Conservation (phyloP, 2,888 invertebrate species). For the Drosophila bunnanda region DNA sequence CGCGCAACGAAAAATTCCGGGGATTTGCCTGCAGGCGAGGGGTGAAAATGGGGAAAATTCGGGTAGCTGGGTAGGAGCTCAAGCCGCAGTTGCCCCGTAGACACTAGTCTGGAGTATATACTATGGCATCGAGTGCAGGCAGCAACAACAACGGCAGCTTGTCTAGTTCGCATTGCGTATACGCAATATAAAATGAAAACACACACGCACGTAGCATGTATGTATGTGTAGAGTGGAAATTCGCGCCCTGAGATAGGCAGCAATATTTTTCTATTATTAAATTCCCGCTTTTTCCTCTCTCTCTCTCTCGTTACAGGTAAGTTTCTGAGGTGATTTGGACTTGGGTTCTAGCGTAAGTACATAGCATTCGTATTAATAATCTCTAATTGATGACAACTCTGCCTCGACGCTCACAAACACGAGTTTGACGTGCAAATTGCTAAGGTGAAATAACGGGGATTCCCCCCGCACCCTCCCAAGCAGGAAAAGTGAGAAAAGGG, state of each 20-base stretch:
- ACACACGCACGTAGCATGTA: slow-evolving; percentile 14
- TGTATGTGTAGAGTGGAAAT: slow-evolving; percentile 5
- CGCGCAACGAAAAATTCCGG: slow-evolving; percentile 54
- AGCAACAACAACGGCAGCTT: slow-evolving; percentile 19
- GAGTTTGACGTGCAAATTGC: slow-evolving; percentile 70
- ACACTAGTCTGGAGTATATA: slow-evolving; percentile 37
- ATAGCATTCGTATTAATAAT: slow-evolving; percentile 42
- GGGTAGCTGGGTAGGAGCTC: slow-evolving; percentile 20
- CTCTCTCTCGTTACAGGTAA: slow-evolving; percentile 44
- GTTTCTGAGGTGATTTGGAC: slow-evolving; percentile 22
- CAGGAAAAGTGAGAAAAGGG: slow-evolving; percentile 14
- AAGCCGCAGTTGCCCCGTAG: slow-evolving; percentile 39
- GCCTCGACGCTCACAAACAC: slow-evolving; percentile 50
- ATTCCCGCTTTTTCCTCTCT: background rate
- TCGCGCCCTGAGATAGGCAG: slow-evolving; percentile 70
- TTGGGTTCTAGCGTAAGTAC: slow-evolving; percentile 25
- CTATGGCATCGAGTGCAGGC: slow-evolving; percentile 6
- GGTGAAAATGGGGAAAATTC: background rate
- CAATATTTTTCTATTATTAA: slow-evolving; percentile 60
- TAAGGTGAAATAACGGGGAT: slow-evolving; percentile 31
- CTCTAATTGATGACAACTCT: slow-evolving; percentile 63
- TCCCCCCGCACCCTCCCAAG: background rate
- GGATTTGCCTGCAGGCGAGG: slow-evolving; percentile 26
- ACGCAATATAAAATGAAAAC: slow-evolving; percentile 60
- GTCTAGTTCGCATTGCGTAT: slow-evolving; percentile 64